Percentiles rank a stretch among this genome's conserved stretches.
These are phyloP conservation scores for Caracal caracal DNA, from an alignment of 2,113 vertebrate genomes.

Conservation along the genomic window DNA sequence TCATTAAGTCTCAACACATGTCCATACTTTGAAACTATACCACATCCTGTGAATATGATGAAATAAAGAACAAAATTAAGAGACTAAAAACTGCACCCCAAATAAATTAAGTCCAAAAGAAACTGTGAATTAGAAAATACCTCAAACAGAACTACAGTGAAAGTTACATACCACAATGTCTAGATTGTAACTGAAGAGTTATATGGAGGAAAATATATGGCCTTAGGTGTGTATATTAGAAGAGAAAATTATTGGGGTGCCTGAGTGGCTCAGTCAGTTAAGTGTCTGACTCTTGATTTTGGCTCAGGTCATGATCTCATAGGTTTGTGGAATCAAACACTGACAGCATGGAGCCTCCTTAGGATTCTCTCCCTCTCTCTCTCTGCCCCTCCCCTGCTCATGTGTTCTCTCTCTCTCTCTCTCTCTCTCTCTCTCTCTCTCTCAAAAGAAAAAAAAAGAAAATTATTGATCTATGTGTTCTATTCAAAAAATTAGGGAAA, in stretches of 20 bases:
- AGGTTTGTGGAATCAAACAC: no score
- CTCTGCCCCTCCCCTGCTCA: no score
- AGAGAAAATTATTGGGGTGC: background rate
- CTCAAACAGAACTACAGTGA: background rate
- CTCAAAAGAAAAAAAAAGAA: background rate
- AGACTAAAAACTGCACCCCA: background rate
- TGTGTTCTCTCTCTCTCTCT: no score
- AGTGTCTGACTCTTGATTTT: no score
- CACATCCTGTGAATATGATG: background rate
- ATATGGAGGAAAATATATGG: background rate
- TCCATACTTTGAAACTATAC: background rate
- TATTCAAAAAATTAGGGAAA: conserved; percentile 13
- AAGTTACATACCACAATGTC: background rate
- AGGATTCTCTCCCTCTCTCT: no score
- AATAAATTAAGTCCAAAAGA: background rate
- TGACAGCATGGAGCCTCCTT: no score
- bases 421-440: no score
- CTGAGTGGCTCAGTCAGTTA: no score
- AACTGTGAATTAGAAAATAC: background rate
- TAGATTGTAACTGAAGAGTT: background rate
- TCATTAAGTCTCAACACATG: background rate
- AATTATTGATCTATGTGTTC: background rate
- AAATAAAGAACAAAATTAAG: background rate
- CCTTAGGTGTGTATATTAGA: background rate
- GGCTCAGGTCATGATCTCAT: no score